Evolutionary conservation across 2,797 vertebrate genomes (phyloP), one percentile per base, ranked within the genome.

Genomic region (Chloroceryle amazona): DNA sequence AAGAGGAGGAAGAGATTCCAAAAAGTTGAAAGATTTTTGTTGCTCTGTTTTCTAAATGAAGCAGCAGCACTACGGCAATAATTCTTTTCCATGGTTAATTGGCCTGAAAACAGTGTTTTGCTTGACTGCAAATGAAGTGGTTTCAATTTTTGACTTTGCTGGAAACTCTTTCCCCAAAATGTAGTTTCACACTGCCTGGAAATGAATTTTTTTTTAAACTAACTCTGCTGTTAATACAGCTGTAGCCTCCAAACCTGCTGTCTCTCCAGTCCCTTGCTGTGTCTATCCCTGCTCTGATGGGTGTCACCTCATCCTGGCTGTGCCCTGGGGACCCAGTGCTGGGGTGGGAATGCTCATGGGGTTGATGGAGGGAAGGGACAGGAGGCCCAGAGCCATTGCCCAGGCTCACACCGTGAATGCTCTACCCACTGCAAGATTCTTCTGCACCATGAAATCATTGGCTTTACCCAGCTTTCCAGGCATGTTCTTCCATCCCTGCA

Each of bases 401-500:
- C 41, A 42, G 54, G 33, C 15, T 86, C 28, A 2, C 0, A 0
- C 37, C 1, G 0, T 7, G 54, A 35, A 3, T 62, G 42, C 18
- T 81, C 5, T 54, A 33, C 44, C 29, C 4, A 1, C 31, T 68
- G 39, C 20, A 31, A 41, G 35, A 22, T 9, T 47, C 21, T 65
- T 35, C 57, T 66, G 33, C 39, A 4, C 39, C 1, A 0, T 5
- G 29, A 52, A 10, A 9, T 20, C 0, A 0, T 39, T 57, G 28
- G 21, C 44, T n/a, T 52, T 58, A 28, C 66, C 47, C 58, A 9
- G 20, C 26, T 8, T 68, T 68, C 41, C 60, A 42, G 55, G 20
- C 8, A 4, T 4, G 39, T 58, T 74, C 33, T 57, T 39, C 61
- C 25, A 19, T 33, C 42, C 51, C 29, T 37, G 29, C 51, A 31